A percentile compares a stretch with the other conserved stretches of the same genome.
These are phyloP conservation scores for Catharus minimus DNA, from an alignment of 2,113 vertebrate species.

Conservation along the genomic window DNA sequence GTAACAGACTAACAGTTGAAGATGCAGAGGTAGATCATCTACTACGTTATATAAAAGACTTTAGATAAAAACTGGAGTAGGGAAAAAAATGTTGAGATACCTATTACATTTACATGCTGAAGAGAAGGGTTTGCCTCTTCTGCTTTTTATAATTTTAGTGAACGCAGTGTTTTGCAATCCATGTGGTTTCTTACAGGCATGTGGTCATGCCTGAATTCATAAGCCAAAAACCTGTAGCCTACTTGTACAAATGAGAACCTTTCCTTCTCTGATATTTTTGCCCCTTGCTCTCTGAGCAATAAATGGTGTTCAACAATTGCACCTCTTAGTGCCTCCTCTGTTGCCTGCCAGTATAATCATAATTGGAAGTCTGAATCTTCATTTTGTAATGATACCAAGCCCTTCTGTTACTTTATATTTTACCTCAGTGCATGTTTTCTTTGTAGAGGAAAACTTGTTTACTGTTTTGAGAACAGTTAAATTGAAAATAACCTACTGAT, in stretches of 20 bases:
- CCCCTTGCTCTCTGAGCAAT: background rate
- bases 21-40: background rate
- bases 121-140: background rate
- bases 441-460: background rate
- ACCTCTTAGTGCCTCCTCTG: background rate
- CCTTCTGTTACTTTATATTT: background rate
- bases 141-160: background rate
- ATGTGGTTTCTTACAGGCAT: background rate
- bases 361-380: background rate
- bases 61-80: background rate
- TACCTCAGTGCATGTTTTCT: background rate
- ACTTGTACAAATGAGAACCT: background rate
- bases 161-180: background rate
- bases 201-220: background rate
- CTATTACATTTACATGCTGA: background rate
- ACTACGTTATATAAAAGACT: background rate
- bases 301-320: background rate
- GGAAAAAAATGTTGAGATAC: background rate
- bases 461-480: background rate
- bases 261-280: background rate
- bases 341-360: background rate
- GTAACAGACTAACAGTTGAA: background rate
- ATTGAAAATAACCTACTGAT: background rate
- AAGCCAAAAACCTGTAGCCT: background rate
- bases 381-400: background rate